These are phyloP conservation scores for Cetoscarus ocellatus DNA, from an alignment of 2,797 vertebrate genomes.

Conservation along the genomic window DNA sequence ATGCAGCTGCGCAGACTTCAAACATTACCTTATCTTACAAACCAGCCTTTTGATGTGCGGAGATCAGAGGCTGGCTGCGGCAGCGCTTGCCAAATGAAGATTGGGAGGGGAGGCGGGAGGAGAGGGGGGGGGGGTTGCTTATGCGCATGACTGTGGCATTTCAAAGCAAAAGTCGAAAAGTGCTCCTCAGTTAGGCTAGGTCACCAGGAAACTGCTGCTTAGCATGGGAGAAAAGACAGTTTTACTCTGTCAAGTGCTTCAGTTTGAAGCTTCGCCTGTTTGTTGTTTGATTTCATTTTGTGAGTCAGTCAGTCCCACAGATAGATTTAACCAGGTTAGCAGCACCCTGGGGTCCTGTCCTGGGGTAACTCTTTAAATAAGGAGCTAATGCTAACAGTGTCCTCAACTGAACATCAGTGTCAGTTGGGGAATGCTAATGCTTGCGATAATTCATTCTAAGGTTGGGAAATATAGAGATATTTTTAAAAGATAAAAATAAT, in stretches of 20 bases:
- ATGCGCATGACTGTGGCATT: constrained; percentile 89
- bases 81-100: constrained; percentile 92
- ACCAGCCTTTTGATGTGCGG: constrained; percentile 95
- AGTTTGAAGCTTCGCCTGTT: constrained; percentile 67
- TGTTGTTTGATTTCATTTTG: constrained; percentile 37
- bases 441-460: constrained; percentile 4
- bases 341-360: constrained; percentile 49
- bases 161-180: constrained; percentile 90
- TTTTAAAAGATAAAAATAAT: too few relatives aligned
- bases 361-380: constrained; percentile 38
- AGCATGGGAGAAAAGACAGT: constrained; percentile 79
- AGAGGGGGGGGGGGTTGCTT: constrained; percentile 60
- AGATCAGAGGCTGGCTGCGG: constrained; percentile 93
- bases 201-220: constrained; percentile 86
- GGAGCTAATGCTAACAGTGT: constrained; percentile 52
- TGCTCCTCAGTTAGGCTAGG: constrained; percentile 88
- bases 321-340: constrained; percentile 53
- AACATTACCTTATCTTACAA: constrained; percentile 98
- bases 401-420: constrained; percentile 39
- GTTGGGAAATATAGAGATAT: too few relatives aligned
- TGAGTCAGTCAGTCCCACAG: constrained; percentile 30
- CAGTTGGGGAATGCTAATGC: constrained; percentile 51
- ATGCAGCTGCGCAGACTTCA: constrained; percentile 94
- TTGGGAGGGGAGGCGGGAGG: constrained; percentile 67
- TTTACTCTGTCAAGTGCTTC: constrained; percentile 64